Evolutionary conservation across 2,888 invertebrate species (phyloP).

Genomic region (Drosophila seclusa): DNA sequence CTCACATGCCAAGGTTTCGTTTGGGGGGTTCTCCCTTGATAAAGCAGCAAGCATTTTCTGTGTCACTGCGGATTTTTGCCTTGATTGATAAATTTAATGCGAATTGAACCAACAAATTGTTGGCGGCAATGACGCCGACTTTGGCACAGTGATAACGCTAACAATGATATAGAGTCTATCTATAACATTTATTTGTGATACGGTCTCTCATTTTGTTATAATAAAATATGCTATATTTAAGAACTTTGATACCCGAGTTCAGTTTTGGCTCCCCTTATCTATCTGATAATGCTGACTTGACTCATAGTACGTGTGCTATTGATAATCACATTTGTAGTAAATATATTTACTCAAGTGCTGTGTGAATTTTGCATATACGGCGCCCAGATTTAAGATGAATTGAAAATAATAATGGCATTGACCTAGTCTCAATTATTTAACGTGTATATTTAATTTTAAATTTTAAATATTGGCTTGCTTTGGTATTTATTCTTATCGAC

Average conservation of each 20-base stretch:
- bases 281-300: slow-evolving; percentile 5
- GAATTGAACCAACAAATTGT: background rate
- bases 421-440: slow-evolving; percentile 32
- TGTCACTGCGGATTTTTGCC: slow-evolving; percentile 18
- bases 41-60: slow-evolving; percentile 21
- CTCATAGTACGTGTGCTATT: slow-evolving; percentile 17
- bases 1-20: slow-evolving; percentile 17
- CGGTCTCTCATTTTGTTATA: background rate
- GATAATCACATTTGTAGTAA: slow-evolving; percentile 3
- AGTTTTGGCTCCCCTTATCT: slow-evolving; percentile 14
- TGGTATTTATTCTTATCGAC: background rate
- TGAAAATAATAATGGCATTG: slow-evolving; percentile 42
- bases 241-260: slow-evolving; percentile 55
- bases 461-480: slow-evolving; percentile 4
- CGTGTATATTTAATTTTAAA: slow-evolving; percentile 13
- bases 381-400: slow-evolving; percentile 28
- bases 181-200: background rate
- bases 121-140: slow-evolving; percentile 11
- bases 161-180: slow-evolving; percentile 1
- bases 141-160: slow-evolving; percentile 8
- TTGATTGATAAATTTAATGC: slow-evolving; percentile 31
- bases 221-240: background rate
- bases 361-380: background rate
- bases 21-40: slow-evolving; percentile 48
- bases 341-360: slow-evolving; percentile 7